Percentiles rank a stretch among this genome's conserved stretches.
Evolutionary conservation across 1,140 invertebrate genomes (phyloP).

Genomic region (Schlechtendalia chinensis): DNA sequence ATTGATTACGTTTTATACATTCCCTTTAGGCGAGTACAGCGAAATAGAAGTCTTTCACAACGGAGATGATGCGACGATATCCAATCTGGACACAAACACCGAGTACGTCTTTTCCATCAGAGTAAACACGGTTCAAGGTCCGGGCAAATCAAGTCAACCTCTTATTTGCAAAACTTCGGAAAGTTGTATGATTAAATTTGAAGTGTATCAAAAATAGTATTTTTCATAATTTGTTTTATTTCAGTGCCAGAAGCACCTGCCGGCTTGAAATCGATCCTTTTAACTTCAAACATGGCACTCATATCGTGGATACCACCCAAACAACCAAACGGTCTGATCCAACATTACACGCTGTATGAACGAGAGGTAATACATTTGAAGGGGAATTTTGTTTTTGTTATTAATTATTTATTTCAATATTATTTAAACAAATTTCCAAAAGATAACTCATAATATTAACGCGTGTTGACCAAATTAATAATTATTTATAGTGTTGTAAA

Average conservation of each 20-base stretch:
- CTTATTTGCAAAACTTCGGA: slow-evolving; percentile 27
- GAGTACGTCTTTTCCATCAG: slow-evolving; percentile 19
- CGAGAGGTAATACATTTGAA: slow-evolving; percentile 53
- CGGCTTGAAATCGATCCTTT: slow-evolving; percentile 58
- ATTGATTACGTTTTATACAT: background rate
- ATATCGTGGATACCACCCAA: slow-evolving; percentile 59
- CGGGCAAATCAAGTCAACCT: slow-evolving; percentile 22
- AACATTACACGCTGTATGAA: slow-evolving; percentile 58
- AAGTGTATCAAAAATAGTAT: background rate
- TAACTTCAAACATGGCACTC: slow-evolving; percentile 57
- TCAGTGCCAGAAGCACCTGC: slow-evolving; percentile 59
- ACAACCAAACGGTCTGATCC: slow-evolving; percentile 60
- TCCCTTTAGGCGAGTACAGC: slow-evolving; percentile 7
- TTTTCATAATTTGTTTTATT: slow-evolving; percentile 41
- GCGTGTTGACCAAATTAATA: too few relatives aligned
- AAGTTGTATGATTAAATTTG: background rate
- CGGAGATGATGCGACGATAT: slow-evolving; percentile 33
- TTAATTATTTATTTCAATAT: too few relatives aligned
- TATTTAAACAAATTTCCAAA: too few relatives aligned
- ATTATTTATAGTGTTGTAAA: too few relatives aligned
- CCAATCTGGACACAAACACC: background rate
- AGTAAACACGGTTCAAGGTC: slow-evolving; percentile 35
- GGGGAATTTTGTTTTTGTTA: too few relatives aligned
- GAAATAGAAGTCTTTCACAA: slow-evolving; percentile 44
- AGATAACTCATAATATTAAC: too few relatives aligned